Evolutionary conservation across 2,113 vertebrate genomes (phyloP), one percentile per base, ranked within the genome.

Genomic region (Parus major): DNA sequence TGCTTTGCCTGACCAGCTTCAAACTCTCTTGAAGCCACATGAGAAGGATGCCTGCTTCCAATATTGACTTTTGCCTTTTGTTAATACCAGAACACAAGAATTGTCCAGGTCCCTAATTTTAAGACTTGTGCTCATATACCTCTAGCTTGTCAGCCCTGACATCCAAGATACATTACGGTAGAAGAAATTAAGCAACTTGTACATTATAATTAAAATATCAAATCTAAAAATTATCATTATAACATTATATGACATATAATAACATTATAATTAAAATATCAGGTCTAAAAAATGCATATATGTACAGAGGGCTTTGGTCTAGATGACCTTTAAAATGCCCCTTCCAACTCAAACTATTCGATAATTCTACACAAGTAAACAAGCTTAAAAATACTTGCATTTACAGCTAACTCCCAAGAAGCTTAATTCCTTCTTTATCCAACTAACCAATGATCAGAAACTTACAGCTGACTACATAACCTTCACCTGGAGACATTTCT

Each of bases 61-160:
- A 3, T 0, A 10, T 3, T 22, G 24, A 24, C 24, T 65, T 46
- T 5, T 3, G 8, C 20, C 20, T 87, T 57, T 23, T 4, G 4
- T 12, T 41, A 16, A n/a, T 25, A 66, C 12, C 12, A 57, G n/a
- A 42, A 53, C 5, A 59, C 4, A 64, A 50, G 14, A 61, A 66
- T 29, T 78, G 19, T 29, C 15, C 23, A 25, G 4, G 21, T 53
- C 29, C 10, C 17, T 44, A 2, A 41, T 64, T 60, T 59, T 59
- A 59, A 66, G 25, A 2, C 11, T 57, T 5, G 2, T 18, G 7
- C 2, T 33, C 69, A 41, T 8, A 42, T 11, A 31, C 8, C 12
- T 47, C 9, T 25, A 65, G 8, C 12, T 90, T 21, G 8, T 4
- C 42, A 66, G 15, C 9, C 29, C 59, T 42, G 60, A 71, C 19